phyloP scores from a whole-genome alignment of 2,888 invertebrate genomes.

The Cataglyphis altisquamis region DNA sequence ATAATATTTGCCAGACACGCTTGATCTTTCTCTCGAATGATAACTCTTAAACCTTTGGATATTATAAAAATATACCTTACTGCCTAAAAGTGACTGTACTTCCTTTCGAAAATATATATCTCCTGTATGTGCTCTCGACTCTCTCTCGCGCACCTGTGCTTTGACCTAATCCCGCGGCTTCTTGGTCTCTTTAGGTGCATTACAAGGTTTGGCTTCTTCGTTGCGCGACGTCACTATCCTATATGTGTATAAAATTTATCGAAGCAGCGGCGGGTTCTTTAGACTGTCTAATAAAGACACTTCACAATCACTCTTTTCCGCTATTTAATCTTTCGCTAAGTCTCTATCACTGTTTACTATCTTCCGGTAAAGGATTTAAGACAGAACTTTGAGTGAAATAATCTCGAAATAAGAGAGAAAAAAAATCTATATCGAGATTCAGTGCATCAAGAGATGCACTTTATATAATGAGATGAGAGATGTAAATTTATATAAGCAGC shows the following conservation, averaged over 20 bases:
- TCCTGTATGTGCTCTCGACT: conserved; percentile 3
- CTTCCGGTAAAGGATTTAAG: conserved; percentile 54
- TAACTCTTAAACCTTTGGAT: not conserved
- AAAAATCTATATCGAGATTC: not conserved
- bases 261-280: conserved; percentile 51
- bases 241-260: conserved; percentile 66
- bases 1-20: not conserved
- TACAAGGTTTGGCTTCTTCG: conserved; percentile 73
- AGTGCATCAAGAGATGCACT: not conserved
- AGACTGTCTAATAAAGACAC: conserved; percentile 64
- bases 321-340: conserved; percentile 70
- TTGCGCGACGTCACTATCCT: conserved; percentile 51
- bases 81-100: conserved; percentile 31
- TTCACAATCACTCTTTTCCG: conserved; percentile 68
- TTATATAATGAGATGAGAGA: conserved; percentile 1
- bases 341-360: conserved; percentile 62
- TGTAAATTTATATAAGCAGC: not conserved
- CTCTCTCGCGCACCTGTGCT: conserved; percentile 43
- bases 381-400: not conserved
- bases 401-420: conserved; percentile 28
- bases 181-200: conserved; percentile 63
- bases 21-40: not conserved
- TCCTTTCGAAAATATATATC: conserved; percentile 34
- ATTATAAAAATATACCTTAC: conserved; percentile 48
- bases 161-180: conserved; percentile 60